These are phyloP conservation scores for Phalanger gymnotis DNA, from an alignment of 2,797 vertebrate species.

Conservation along the genomic window DNA sequence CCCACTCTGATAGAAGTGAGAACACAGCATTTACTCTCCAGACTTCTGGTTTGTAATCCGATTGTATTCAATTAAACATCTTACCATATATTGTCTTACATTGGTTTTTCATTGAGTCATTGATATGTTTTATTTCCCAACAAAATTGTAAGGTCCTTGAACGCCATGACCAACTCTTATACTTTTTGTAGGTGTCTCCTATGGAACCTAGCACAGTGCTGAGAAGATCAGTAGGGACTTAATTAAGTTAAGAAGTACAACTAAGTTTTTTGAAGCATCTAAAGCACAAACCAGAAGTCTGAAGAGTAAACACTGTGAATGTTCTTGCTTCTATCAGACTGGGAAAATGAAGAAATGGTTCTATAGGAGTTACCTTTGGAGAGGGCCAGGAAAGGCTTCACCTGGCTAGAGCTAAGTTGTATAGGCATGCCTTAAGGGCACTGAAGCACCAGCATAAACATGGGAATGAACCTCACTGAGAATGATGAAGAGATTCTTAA, in stretches of 20 bases:
- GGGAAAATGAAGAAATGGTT: constrained; percentile 40
- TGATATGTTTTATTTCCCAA: too few species aligned
- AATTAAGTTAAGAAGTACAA: too few species aligned
- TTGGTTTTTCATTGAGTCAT: too few species aligned
- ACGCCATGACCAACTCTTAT: too few species aligned
- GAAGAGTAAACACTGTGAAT: background rate
- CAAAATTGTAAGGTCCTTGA: too few species aligned
- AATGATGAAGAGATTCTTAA: background rate
- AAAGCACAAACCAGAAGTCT: background rate
- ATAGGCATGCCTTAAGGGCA: background rate
- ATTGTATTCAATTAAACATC: too few species aligned
- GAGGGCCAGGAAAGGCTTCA: background rate
- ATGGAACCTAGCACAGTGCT: too few species aligned
- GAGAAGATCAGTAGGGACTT: too few species aligned
- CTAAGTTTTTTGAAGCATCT: too few species aligned
- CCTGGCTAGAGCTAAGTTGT: background rate
- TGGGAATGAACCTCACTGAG: background rate
- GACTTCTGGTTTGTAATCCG: background rate
- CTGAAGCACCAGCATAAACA: background rate
- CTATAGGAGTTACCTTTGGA: background rate
- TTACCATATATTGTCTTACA: too few species aligned
- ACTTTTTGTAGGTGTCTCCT: too few species aligned
- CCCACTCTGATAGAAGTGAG: background rate
- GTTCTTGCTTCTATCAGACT: constrained; percentile 1
- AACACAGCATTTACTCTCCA: constrained; percentile 2